A percentile compares a stretch with the other conserved stretches of the same genome.
phyloP scores from a whole-genome alignment of 2,797 vertebrate genomes.

The Anguilla pacifica region DNA sequence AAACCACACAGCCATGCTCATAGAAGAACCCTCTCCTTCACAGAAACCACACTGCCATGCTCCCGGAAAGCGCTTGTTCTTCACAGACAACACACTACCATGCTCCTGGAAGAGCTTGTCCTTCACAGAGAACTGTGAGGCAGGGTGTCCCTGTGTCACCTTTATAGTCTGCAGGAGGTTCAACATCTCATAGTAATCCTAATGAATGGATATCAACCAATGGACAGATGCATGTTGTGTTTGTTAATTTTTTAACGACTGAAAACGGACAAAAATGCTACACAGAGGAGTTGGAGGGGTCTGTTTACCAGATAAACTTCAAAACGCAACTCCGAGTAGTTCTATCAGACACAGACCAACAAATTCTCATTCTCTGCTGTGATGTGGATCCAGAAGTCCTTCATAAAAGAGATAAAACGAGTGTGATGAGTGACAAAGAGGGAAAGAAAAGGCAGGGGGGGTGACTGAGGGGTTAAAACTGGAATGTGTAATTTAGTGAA shows the following conservation, averaged over 20 bases:
- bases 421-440: neutral
- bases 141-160: neutral
- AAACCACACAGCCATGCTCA: no score
- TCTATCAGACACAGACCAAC: neutral
- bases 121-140: neutral
- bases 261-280: neutral
- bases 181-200: neutral
- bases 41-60: no score
- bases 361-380: neutral
- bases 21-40: no score
- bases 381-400: neutral
- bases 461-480: neutral
- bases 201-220: neutral
- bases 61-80: no score
- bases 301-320: slow-evolving; percentile 15
- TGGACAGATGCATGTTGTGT: neutral
- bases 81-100: slow-evolving; percentile 17
- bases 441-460: neutral
- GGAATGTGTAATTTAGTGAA: slow-evolving; percentile 8
- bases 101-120: slow-evolving; percentile 69
- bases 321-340: neutral
- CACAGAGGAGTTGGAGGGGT: neutral
- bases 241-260: neutral
- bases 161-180: neutral
- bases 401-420: neutral